phyloP scores from a whole-genome alignment of 2,888 invertebrate genomes.

The Parapristionchus giblindavisi region DNA sequence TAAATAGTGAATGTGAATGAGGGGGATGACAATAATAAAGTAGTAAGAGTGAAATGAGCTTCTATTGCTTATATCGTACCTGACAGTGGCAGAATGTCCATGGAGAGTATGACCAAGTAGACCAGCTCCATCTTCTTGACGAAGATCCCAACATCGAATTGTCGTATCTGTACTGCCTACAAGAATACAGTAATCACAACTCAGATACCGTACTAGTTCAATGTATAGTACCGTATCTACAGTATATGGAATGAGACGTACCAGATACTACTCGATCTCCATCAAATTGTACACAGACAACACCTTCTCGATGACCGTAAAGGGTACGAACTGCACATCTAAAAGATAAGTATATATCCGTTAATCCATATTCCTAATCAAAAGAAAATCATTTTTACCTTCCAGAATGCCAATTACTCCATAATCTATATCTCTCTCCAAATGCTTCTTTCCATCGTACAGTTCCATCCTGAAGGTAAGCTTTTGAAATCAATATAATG shows the following conservation, averaged over 20 bases:
- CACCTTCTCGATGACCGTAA: constrained; percentile 74
- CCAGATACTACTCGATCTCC: constrained; percentile 74
- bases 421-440: constrained; percentile 72
- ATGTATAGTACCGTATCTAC: too few species aligned
- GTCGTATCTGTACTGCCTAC: constrained; percentile 72
- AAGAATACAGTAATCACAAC: neutral
- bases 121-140: constrained; percentile 70
- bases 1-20: too few species aligned
- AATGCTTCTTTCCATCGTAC: constrained; percentile 73
- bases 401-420: constrained; percentile 73
- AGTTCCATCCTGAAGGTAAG: constrained; percentile 33
- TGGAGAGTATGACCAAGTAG: constrained; percentile 71
- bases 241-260: neutral
- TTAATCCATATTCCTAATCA: neutral
- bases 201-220: neutral
- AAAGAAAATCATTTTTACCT: constrained; percentile 5
- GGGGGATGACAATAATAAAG: too few species aligned
- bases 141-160: constrained; percentile 74
- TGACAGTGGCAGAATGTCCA: constrained; percentile 71
- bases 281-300: constrained; percentile 75
- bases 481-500: neutral
- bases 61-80: too few species aligned
- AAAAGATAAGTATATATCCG: neutral
- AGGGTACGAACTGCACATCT: constrained; percentile 74
- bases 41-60: too few species aligned